Percentiles rank a stretch among this genome's conserved stretches.
Conservation (phyloP, 1,140 invertebrate genomes). For the Cylas formicarius region DNA sequence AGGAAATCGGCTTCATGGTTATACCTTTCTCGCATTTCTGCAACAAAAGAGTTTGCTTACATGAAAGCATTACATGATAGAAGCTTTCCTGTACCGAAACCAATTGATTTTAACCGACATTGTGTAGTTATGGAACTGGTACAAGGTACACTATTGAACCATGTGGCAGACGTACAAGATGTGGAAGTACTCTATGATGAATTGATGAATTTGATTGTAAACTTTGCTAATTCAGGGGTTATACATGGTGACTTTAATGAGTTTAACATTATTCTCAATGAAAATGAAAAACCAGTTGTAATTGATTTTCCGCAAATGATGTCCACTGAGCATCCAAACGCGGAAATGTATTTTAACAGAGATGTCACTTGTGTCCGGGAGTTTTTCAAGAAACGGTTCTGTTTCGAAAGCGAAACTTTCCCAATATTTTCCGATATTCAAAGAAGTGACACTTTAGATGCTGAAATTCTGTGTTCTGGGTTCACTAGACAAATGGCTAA, state of each 20-base stretch:
- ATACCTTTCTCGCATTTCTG: constrained; percentile 94
- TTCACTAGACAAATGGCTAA: constrained; percentile 80
- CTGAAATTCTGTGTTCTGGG: constrained; percentile 83
- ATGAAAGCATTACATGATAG: constrained; percentile 90
- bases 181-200: constrained; percentile 83
- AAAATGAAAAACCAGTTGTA: constrained; percentile 74
- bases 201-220: constrained; percentile 90
- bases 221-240: constrained; percentile 86
- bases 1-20: constrained; percentile 89
- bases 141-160: constrained; percentile 56
- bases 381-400: constrained; percentile 89
- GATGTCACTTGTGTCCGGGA: constrained; percentile 90
- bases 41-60: constrained; percentile 96
- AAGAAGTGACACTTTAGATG: constrained; percentile 76
- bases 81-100: constrained; percentile 91
- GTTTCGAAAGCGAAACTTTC: constrained; percentile 81
- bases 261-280: constrained; percentile 91
- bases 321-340: constrained; percentile 87
- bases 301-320: constrained; percentile 99
- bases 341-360: constrained; percentile 85
- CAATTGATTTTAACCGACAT: constrained; percentile 92
- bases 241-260: constrained; percentile 99
- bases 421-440: constrained; percentile 84
- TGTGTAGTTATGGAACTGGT: constrained; percentile 96
- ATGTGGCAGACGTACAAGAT: constrained; percentile 72